phyloP scores from a whole-genome alignment of 2,797 vertebrate genomes.

The Manis javanica region DNA sequence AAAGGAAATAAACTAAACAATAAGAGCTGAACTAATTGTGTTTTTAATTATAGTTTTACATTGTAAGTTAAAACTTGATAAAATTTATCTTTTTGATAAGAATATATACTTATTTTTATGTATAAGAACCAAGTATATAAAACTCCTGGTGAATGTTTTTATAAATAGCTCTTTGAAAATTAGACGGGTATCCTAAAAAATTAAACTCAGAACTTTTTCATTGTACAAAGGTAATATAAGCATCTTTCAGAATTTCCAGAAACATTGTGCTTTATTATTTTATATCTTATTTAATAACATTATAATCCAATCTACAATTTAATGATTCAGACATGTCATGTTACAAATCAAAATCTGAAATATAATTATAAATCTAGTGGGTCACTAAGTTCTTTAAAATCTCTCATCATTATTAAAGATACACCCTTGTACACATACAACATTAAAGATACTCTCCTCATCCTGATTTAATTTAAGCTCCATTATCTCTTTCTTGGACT shows the following conservation, averaged over 20 bases:
- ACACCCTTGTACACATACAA: background rate
- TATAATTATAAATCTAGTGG: background rate
- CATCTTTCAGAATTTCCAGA: background rate
- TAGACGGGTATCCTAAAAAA: slow-evolving; percentile 20
- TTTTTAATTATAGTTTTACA: slow-evolving; percentile 2
- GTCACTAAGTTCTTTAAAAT: background rate
- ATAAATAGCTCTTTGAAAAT: slow-evolving; percentile 31
- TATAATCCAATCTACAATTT: background rate
- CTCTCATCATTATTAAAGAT: slow-evolving; percentile 21
- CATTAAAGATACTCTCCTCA: background rate
- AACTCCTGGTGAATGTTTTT: background rate
- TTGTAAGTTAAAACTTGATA: background rate
- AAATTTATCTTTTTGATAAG: background rate
- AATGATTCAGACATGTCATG: background rate
- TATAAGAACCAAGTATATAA: background rate
- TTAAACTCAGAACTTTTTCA: background rate
- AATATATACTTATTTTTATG: background rate
- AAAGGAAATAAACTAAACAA: background rate
- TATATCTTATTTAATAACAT: slow-evolving; percentile 6
- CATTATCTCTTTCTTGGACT: background rate
- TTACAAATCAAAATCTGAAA: slow-evolving; percentile 24
- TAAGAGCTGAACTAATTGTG: background rate
- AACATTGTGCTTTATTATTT: background rate
- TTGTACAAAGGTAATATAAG: background rate
- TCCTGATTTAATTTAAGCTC: slow-evolving; percentile 28